Conservation (phyloP, 2,113 vertebrate species). For the Fulmarus glacialis region DNA sequence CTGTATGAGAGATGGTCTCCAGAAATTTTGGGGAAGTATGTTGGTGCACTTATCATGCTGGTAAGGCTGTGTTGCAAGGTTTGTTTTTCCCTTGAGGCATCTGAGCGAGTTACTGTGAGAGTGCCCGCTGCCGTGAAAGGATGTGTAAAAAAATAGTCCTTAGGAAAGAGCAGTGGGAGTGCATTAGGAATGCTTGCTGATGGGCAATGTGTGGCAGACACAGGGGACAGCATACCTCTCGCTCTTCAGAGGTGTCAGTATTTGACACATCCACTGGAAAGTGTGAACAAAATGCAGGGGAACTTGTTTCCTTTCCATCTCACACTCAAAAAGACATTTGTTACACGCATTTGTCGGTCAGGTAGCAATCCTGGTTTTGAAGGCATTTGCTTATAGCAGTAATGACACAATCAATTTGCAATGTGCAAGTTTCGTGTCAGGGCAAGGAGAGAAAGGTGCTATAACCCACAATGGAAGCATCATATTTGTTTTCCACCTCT, state of each 20-base stretch:
- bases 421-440: not conserved
- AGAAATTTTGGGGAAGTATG: not conserved
- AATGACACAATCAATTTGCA: not conserved
- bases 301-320: slow-evolving; percentile 8
- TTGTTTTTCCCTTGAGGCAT: not conserved
- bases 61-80: not conserved
- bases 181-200: not conserved
- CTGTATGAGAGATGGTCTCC: not conserved
- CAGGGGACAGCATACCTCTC: not conserved
- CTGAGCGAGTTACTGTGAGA: not conserved
- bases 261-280: slow-evolving; percentile 26
- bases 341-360: not conserved
- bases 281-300: slow-evolving; percentile 26
- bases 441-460: not conserved
- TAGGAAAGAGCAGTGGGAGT: not conserved
- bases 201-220: not conserved
- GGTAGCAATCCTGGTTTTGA: not conserved
- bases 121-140: not conserved
- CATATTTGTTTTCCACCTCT: not conserved
- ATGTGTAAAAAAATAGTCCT: not conserved
- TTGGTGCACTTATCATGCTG: not conserved
- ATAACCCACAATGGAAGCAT: not conserved
- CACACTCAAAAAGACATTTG: not conserved
- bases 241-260: slow-evolving; percentile 3
- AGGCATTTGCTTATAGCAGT: not conserved